phyloP scores from a whole-genome alignment of 30 jellyfish, hydroid and myxozoan species.

The Clytia hemisphaerica region DNA sequence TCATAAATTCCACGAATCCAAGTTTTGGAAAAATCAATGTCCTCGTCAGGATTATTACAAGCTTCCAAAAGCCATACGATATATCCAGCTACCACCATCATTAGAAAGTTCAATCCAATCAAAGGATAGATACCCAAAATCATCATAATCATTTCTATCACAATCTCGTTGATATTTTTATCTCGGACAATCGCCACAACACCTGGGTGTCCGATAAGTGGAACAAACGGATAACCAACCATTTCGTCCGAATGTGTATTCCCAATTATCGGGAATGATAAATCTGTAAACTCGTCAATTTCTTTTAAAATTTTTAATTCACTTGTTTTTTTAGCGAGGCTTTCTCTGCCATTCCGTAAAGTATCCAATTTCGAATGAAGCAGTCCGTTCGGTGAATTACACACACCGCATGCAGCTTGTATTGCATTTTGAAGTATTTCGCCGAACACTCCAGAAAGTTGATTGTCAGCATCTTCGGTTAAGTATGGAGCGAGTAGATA shows the following conservation, averaged over 20 bases:
- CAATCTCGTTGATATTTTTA: neutral
- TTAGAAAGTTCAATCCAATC: neutral
- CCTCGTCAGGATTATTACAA: no score
- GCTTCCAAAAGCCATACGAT: constrained; percentile 10
- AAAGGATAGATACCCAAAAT: neutral
- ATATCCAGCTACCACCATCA: constrained; percentile 1
- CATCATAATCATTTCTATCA: neutral
- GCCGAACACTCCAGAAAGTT: constrained; percentile 5
- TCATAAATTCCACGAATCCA: neutral
- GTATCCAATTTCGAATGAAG: neutral
- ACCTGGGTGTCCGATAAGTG: constrained; percentile 24
- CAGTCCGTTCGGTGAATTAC: constrained; percentile 25
- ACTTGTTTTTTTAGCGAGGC: neutral
- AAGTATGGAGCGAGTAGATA: constrained; percentile 13
- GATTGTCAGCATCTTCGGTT: neutral
- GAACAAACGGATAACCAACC: constrained; percentile 5
- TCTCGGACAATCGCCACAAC: constrained; percentile 10
- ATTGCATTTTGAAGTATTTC: constrained; percentile 3
- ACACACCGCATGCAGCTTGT: constrained; percentile 13
- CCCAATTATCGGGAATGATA: constrained; percentile 17
- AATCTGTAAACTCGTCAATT: constrained; percentile 5
- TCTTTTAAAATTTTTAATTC: neutral
- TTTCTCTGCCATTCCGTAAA: constrained; percentile 6
- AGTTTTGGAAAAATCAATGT: neutral
- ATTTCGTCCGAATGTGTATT: neutral